phyloP scores from a whole-genome alignment of 2,113 vertebrate genomes.

The Anser brachyrhynchus region DNA sequence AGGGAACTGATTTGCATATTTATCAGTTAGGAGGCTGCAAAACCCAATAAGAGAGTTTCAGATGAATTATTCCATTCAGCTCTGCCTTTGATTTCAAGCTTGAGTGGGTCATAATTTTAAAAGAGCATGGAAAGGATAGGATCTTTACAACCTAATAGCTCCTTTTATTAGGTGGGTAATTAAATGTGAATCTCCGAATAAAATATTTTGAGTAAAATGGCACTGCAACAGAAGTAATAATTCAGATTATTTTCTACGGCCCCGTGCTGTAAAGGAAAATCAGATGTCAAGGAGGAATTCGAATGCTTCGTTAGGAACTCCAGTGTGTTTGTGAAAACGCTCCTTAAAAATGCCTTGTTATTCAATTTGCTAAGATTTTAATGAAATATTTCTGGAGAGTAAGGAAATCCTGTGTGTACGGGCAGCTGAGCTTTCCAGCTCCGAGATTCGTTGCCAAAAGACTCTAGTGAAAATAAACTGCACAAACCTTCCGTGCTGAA shows the following conservation, averaged over 20 bases:
- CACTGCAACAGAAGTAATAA: slow-evolving; percentile 74
- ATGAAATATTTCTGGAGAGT: slow-evolving; percentile 17
- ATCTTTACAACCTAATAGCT: slow-evolving; percentile 80
- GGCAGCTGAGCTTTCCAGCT: neutral
- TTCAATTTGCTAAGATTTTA: slow-evolving; percentile 51
- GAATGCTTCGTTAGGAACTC: slow-evolving; percentile 65
- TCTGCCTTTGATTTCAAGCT: slow-evolving; percentile 80
- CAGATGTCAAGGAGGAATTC: slow-evolving; percentile 67
- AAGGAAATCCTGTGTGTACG: neutral
- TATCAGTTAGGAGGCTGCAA: slow-evolving; percentile 74
- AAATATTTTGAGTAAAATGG: slow-evolving; percentile 78
- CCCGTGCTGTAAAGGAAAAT: slow-evolving; percentile 45
- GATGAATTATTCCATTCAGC: slow-evolving; percentile 74
- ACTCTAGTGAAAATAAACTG: neutral
- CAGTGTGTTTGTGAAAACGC: slow-evolving; percentile 37
- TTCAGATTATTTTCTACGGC: slow-evolving; percentile 70
- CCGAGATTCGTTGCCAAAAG: neutral
- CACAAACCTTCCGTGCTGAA: neutral
- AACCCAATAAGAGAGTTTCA: slow-evolving; percentile 67
- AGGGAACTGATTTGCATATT: slow-evolving; percentile 76
- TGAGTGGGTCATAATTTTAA: slow-evolving; percentile 78
- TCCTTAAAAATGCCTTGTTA: slow-evolving; percentile 42
- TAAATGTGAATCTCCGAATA: slow-evolving; percentile 74
- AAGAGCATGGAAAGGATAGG: slow-evolving; percentile 74
- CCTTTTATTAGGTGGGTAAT: slow-evolving; percentile 80